Evolutionary conservation across 2,888 invertebrate species (phyloP).

Genomic region (Dolomedes plantarius): DNA sequence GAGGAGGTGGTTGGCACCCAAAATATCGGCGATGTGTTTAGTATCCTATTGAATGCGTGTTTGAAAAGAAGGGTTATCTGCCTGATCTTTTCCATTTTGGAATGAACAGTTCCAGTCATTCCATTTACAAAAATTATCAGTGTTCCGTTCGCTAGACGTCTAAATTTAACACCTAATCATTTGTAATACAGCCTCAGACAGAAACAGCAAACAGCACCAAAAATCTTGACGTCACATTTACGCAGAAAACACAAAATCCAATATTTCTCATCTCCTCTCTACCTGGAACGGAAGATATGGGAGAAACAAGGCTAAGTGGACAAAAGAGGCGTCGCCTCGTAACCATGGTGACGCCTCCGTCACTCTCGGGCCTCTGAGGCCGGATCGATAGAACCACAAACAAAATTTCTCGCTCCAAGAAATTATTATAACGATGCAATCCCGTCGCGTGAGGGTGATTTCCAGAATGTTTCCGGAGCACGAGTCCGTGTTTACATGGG

Average conservation of each 20-base stretch:
- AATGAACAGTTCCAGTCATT: too few relatives aligned
- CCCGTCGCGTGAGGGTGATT: background rate
- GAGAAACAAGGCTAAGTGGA: slow-evolving; percentile 25
- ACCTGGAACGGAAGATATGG: background rate
- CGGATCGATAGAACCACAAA: slow-evolving; percentile 44
- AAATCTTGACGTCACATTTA: background rate
- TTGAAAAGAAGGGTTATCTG: too few relatives aligned
- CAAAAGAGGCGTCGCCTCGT: slow-evolving; percentile 57
- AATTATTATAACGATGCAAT: slow-evolving; percentile 35
- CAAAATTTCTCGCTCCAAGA: slow-evolving; percentile 23
- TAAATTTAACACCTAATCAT: background rate
- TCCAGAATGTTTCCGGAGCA: background rate
- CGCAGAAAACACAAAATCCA: slow-evolving; percentile 3
- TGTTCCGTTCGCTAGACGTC: too few relatives aligned
- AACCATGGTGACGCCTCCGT: slow-evolving; percentile 46
- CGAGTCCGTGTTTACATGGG: slow-evolving; percentile 1
- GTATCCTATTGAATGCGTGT: too few relatives aligned
- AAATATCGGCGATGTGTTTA: too few relatives aligned
- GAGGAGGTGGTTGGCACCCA: too few relatives aligned
- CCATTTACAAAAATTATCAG: too few relatives aligned
- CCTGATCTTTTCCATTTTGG: too few relatives aligned
- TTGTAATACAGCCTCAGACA: background rate
- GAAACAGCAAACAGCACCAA: background rate
- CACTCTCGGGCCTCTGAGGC: slow-evolving; percentile 51
- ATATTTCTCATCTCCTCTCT: background rate